Conservation (phyloP, 2,797 vertebrate species). For the Lepilemur septentrionalis region DNA sequence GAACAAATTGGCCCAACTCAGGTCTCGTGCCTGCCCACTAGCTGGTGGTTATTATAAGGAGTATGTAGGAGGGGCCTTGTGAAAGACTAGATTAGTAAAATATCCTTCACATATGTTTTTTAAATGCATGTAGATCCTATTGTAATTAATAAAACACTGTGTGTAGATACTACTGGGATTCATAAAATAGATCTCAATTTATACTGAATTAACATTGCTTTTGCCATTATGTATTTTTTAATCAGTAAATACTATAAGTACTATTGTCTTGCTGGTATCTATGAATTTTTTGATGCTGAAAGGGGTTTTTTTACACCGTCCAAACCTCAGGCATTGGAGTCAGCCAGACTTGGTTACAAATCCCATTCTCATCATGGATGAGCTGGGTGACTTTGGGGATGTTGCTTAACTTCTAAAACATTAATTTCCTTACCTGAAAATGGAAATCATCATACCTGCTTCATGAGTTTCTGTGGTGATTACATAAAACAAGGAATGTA, state of each 20-base stretch:
- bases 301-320: background rate
- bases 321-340: conserved; percentile 9
- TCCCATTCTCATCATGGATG: background rate
- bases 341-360: conserved; percentile 16
- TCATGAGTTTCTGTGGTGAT: conserved; percentile 17
- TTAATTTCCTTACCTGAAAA: conserved; percentile 54
- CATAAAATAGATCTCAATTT: conserved; percentile 31
- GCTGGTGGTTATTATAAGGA: background rate
- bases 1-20: background rate
- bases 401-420: conserved; percentile 40
- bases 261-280: background rate
- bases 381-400: background rate
- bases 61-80: background rate
- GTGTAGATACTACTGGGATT: background rate
- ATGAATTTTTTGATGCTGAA: background rate
- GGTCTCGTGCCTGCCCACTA: background rate
- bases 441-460: background rate
- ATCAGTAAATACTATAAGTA: background rate
- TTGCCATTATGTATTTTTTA: conserved; percentile 25
- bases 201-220: background rate
- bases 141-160: background rate
- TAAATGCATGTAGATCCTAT: background rate
- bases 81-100: background rate
- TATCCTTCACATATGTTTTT: conserved; percentile 9
- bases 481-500: conserved; percentile 45